These are phyloP conservation scores for Tetramorium parvispinum DNA, from an alignment of 1,140 invertebrate species.

Conservation along the genomic window DNA sequence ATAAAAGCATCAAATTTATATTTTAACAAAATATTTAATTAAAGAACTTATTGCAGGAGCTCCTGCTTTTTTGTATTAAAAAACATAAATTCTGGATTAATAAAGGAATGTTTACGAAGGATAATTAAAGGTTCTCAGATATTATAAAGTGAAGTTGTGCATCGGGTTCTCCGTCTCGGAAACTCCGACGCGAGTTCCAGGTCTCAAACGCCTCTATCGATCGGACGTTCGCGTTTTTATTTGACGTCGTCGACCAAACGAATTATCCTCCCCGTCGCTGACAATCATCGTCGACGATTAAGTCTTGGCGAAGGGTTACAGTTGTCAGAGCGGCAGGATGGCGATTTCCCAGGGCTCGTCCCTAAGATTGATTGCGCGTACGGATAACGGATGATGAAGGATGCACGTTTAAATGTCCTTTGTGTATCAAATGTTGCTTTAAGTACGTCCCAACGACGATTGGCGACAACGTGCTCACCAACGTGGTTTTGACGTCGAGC, in stretches of 20 bases:
- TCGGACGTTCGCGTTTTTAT: background rate
- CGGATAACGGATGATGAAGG: background rate
- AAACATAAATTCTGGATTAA: background rate
- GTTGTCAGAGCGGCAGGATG: background rate
- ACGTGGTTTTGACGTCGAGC: conserved; percentile 58
- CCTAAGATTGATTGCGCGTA: background rate
- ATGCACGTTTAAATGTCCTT: background rate
- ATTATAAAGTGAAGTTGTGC: background rate
- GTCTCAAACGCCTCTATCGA: background rate
- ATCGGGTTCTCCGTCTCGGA: background rate
- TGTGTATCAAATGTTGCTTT: background rate
- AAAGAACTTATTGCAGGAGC: background rate
- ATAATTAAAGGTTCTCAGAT: background rate
- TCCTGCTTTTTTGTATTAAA: background rate
- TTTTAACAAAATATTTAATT: background rate
- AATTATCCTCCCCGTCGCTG: background rate
- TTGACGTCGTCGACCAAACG: background rate
- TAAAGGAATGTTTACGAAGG: background rate
- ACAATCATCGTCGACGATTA: background rate
- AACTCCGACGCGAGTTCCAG: background rate
- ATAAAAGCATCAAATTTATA: background rate
- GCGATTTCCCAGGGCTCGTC: background rate
- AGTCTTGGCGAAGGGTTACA: background rate
- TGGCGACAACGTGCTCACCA: background rate
- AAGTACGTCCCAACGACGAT: background rate